Base-by-base conservation (phyloP, 2,888 invertebrate species). In the Balanococcus diminutus region DNA sequence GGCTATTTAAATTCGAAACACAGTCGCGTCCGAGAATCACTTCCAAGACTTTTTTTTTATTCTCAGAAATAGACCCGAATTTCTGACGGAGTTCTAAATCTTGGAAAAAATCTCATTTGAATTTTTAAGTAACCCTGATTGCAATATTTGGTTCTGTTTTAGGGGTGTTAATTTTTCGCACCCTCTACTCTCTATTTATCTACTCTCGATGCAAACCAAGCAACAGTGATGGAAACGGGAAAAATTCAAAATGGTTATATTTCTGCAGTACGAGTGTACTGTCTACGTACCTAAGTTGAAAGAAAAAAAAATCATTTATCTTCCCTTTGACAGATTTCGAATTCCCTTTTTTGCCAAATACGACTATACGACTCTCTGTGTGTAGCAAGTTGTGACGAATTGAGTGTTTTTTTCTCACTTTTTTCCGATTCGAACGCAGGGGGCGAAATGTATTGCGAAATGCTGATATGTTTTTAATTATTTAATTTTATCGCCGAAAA, bases 161-260 rank as follows among this genome's bases (percentile, higher is more conserved):
- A 31, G 82, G 82, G 46, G 51, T 82, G 51, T 42, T 51, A 82
- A 82, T 82, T 82, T 56, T 25, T 28, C 51, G 82, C 82, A 82
- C 82, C 82, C 82, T 82, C 82, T 42, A 82, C 42, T 42, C 39
- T 16, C 32, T 31, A 22, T 22, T 25, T 19, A n/a, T n/a, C n/a
- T n/a, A 22, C 22, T 39, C 22, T 25, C 19, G 16, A 81, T 42
- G 81, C 6, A 42, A 36, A 42, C 25, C 51, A 36, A 42, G 16
- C 51, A 51, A 36, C 39, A 4, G 22, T 2, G 82, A 51, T 36
- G 31, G 31, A 82, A 82, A 51, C n/a, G 51, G 82, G n/a, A 56
- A 82, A 82, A 51, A 51, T 82, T 82, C 82, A 82, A 82, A 82
- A 82, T 82, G 82, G 82, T 82, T 82, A 82, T 82, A 51, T 82